Base-by-base conservation (phyloP, 1,140 invertebrate genomes). In the Drosophila murphyi region DNA sequence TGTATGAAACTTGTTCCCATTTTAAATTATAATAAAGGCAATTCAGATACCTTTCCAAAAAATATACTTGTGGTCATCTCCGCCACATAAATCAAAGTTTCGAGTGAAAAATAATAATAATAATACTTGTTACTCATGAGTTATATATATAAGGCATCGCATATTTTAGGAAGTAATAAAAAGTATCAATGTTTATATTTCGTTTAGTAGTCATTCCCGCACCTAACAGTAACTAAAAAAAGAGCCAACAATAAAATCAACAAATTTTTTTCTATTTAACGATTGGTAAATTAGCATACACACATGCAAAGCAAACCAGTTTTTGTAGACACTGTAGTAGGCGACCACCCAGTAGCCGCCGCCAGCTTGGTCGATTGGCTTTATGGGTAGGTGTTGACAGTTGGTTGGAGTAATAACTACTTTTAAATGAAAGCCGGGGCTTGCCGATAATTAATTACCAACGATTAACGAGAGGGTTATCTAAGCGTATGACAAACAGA, bases 361-460 rank as follows among this genome's bases (percentile, higher is more conserved):
- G 34, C 7, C 12, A 2, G 12, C 7, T 5, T 41, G 47, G 8
- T 28, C 35, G 47, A 20, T 39, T 41, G 8, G 52, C 52, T 77
- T 69, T 61, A 74, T 71, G 71, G 79, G 76, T 78, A 88, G 83
- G 83, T 87, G 83, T 87, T 87, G 83, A 87, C 83, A 87, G 83
- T 87, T 87, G 55, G 83, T 71, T 80, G 71, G 82, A 80, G 88
- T 87, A 87, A 88, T 83, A 80, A 88, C 83, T 78, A 87, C 85
- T 88, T 89, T 80, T 78, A 88, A 87, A 74, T 83, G 71, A 59
- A 79, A 76, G 76, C 76, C 72, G 32, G 45, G 60, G 39, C 69
- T 78, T 69, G 78, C 62, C 69, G 69, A 77, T 89, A 88, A 88
- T 88, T 89, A 88, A 88, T 89, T 89, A 68, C 85, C 45, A 78